Evolutionary conservation across 2,888 invertebrate species (phyloP), one percentile per base, ranked within the genome.

Genomic region (Perdita meconis): DNA sequence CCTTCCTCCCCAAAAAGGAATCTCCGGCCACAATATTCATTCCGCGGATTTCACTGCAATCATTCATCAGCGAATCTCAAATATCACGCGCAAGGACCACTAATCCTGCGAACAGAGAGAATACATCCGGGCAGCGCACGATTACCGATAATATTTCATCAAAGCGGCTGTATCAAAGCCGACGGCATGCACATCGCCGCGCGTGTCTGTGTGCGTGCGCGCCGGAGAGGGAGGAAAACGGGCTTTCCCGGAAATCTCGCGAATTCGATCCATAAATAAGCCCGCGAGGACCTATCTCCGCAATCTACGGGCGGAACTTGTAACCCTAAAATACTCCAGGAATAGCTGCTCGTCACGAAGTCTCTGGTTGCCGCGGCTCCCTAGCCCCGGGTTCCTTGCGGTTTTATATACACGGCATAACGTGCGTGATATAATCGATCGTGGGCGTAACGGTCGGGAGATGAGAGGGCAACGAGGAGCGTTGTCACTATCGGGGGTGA

Each of bases 261-360:
- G 81, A 81, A 85, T 85, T 85, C 83, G 83, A 85, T 83, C 85
- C 85, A 85, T 85, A 85, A 85, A 85, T 83, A 85, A 80, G 76
- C 78, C 83, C 79, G 74, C 72, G 68, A 75, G 81, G 79, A 72
- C 79, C 81, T 85, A 85, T 85, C 85, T 80, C 74, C 57, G 73
- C 79, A 72, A 85, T 85, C 84, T 85, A 81, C 78, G 71, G 30
- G 72, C 77, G 83, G 83, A 85, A 85, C 85, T 85, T 85, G 83
- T 81, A 80, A 76, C 85, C 83, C 83, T 85, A 83, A 85, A 85
- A 85, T 85, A 85, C 80, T 81, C 73, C 66, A 80, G 85, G 79
- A 85, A 85, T 85, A 74, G 85, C 85, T 76, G 56, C 75, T 75
- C 83, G 85, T 83, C 85, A 85, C 85, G 85, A 85, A 85, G 85